phyloP scores from a whole-genome alignment of 2,888 invertebrate genomes.

The Camptogramma bilineatum region DNA sequence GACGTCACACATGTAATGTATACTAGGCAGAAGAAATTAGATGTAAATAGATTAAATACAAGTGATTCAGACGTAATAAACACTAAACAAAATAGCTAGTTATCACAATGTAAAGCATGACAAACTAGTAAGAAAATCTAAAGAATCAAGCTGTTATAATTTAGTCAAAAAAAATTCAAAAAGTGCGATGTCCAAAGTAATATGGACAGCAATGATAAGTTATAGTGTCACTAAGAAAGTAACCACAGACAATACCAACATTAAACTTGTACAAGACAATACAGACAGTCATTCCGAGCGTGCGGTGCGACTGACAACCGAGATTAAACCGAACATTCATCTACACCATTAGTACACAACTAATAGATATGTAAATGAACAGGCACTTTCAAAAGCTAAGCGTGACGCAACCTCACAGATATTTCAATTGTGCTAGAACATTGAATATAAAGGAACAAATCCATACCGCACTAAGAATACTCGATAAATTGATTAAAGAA shows the following conservation, averaged over 20 bases:
- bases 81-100: too few relatives aligned
- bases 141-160: not conserved
- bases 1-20: slow-evolving; percentile 18
- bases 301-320: slow-evolving; percentile 36
- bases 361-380: slow-evolving; percentile 55
- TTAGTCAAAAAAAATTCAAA: not conserved
- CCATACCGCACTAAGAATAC: slow-evolving; percentile 3
- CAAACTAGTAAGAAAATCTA: not conserved
- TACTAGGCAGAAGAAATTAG: not conserved
- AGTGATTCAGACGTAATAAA: too few relatives aligned
- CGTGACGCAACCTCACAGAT: slow-evolving; percentile 34
- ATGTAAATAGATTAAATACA: not conserved
- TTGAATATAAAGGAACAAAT: slow-evolving; percentile 10
- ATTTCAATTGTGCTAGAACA: slow-evolving; percentile 31
- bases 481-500: slow-evolving; percentile 15
- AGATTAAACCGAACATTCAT: slow-evolving; percentile 51
- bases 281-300: slow-evolving; percentile 33
- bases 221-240: slow-evolving; percentile 10
- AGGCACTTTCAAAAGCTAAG: slow-evolving; percentile 47
- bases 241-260: slow-evolving; percentile 22
- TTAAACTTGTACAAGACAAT: slow-evolving; percentile 28
- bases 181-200: not conserved
- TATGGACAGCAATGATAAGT: slow-evolving; percentile 1
- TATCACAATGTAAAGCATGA: not conserved
- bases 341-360: slow-evolving; percentile 42